A percentile compares a stretch with the other conserved stretches of the same genome.
Conservation (phyloP, 2,797 vertebrate species). For the Sebastes vulpes region DNA sequence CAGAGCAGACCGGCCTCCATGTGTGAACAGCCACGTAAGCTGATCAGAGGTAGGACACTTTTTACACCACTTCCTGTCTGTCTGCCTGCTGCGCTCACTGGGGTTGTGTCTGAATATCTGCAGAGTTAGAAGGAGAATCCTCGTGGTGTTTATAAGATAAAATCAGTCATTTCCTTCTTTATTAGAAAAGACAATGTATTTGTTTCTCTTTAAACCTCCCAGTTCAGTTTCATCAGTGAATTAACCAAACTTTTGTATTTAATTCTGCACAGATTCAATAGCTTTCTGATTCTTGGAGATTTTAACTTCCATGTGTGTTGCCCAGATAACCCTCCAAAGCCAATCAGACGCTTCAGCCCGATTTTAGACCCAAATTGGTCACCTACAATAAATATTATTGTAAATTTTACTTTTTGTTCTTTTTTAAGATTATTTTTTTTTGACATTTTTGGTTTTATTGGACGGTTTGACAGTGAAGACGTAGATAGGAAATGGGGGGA, state of each 20-base stretch:
- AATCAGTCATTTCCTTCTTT: not conserved
- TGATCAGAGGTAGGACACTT: conserved; percentile 70
- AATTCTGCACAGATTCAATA: not conserved
- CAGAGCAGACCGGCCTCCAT: conserved; percentile 57
- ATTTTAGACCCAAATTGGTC: not conserved
- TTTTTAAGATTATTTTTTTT: not conserved
- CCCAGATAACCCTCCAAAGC: not conserved
- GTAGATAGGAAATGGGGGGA: not conserved
- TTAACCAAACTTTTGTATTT: not conserved
- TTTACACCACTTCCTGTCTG: conserved; percentile 6
- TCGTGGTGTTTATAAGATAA: not conserved
- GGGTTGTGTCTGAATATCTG: not conserved
- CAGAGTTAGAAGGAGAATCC: not conserved
- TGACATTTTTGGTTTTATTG: not conserved
- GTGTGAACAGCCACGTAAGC: conserved; percentile 55
- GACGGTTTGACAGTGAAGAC: not conserved
- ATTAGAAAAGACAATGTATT: not conserved
- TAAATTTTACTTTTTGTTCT: not conserved
- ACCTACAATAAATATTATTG: not conserved
- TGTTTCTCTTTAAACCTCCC: not conserved
- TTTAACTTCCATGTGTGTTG: not conserved
- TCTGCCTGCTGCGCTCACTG: not conserved
- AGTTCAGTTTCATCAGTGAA: not conserved
- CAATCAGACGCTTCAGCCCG: not conserved
- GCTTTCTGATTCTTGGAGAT: not conserved